Conservation (phyloP, 37 sponge, comb jelly and placozoan species). For the Haliclona indistincta region DNA sequence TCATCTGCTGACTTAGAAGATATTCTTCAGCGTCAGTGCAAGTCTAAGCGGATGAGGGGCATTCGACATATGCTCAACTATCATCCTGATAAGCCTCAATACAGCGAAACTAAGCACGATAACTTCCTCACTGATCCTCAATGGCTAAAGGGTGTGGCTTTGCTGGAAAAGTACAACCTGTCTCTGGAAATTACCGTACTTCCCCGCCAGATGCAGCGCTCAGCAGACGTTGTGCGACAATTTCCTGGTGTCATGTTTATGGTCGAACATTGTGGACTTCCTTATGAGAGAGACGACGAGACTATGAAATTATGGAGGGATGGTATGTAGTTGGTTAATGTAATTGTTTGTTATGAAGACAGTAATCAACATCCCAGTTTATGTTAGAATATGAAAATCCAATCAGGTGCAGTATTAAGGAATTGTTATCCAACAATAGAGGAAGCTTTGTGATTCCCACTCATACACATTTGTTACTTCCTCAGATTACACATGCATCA, state of each 20-base stretch:
- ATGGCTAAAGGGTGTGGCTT: slow-evolving; percentile 73
- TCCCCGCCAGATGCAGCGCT: slow-evolving; percentile 59
- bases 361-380: too few species aligned
- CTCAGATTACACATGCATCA: too few species aligned
- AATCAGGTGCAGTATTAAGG: too few species aligned
- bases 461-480: too few species aligned
- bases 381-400: too few species aligned
- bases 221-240: slow-evolving; percentile 50
- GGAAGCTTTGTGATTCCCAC: too few species aligned
- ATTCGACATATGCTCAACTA: slow-evolving; percentile 82
- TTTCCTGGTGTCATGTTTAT: slow-evolving; percentile 77
- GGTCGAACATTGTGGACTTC: slow-evolving; percentile 83
- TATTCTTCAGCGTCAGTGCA: slow-evolving; percentile 55
- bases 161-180: slow-evolving; percentile 72
- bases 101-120: slow-evolving; percentile 53
- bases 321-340: too few species aligned
- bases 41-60: slow-evolving; percentile 64
- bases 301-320: slow-evolving; percentile 80
- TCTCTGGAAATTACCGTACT: slow-evolving; percentile 82
- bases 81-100: slow-evolving; percentile 63
- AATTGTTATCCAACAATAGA: too few species aligned
- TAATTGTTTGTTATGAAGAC: too few species aligned
- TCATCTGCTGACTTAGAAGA: slow-evolving; percentile 29
- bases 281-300: slow-evolving; percentile 66
- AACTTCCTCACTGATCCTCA: slow-evolving; percentile 67